A percentile compares a stretch with the other conserved stretches of the same genome.
Conservation (phyloP, 2,797 vertebrate species). For the Australoheros facetus region DNA sequence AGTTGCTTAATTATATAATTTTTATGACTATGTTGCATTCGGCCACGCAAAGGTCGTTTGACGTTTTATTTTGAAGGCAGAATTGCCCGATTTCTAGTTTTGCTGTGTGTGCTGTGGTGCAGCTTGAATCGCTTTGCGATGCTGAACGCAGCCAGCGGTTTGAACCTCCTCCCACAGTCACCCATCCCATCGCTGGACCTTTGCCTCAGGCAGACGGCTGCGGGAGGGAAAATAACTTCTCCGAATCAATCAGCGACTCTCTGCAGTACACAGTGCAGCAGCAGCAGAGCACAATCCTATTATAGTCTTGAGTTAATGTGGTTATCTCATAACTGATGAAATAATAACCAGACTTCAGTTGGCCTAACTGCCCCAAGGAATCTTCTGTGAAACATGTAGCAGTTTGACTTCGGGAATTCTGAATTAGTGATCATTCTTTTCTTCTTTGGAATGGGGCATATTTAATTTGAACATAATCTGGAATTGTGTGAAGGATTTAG, state of each 20-base stretch:
- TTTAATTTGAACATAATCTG: neutral
- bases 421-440: neutral
- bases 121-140: constrained; percentile 24
- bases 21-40: too few relatives aligned
- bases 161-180: constrained; percentile 38
- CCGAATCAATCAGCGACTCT: neutral
- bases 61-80: constrained; percentile 43
- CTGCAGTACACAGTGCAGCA: neutral
- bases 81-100: neutral
- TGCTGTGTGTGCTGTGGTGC: neutral
- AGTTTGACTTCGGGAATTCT: neutral
- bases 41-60: too few relatives aligned
- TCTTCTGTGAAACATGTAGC: neutral
- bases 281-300: neutral
- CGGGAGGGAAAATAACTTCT: neutral
- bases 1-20: neutral
- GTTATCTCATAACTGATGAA: neutral
- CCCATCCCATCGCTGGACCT: constrained; percentile 42
- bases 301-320: neutral
- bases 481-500: neutral
- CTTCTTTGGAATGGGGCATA: neutral
- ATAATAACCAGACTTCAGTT: neutral
- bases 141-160: constrained; percentile 45
- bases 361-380: neutral
- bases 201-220: constrained; percentile 1